Evolutionary conservation across 2,797 vertebrate species (phyloP), one percentile per base, ranked within the genome.

Genomic region (Tympanoctomys barrerae): DNA sequence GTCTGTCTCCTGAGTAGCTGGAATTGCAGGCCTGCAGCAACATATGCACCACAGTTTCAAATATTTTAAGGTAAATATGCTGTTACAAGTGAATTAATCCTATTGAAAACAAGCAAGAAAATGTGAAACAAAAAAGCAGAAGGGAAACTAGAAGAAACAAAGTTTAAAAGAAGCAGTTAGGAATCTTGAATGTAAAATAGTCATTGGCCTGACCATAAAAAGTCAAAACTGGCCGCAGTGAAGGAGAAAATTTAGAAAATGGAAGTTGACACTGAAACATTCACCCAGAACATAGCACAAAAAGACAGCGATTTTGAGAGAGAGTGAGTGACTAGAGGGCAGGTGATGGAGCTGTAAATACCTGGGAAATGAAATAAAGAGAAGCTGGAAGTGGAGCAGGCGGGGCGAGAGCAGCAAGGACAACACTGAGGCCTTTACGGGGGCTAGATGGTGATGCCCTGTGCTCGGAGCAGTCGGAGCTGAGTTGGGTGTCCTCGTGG

Each of bases 1-100:
- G 1, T n/a, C 70, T 73, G 70, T 36, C 36, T 42, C 70, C 70
- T 73, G 31, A 19, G 66, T 70, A 36, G 66, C 66, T 21, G 39
- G 36, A 36, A 39, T 73, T 42, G 8, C 11, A 26, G 70, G 70
- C 39, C 42, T 42, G 8, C 11, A 26, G 9, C n/a, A 22, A 10
- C 12, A 26, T 9, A 11, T 16, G 19, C 21, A 73, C 70, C 36
- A 39, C 22, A 73, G 36, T 42, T 73, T 73, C 24, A 87, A 18
- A 39, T 86, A 92, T 78, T 96, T 92, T 85, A 84, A 85, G 39
- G 39, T 78, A 70, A 82, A 22, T 90, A 89, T 87, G 24, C 70
- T 96, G n/a, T 82, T 90, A 80, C 46, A 87, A 64, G 61, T 62
- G 13, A 86, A 87, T 90, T 42, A 87, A 78, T 90, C 80, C 31